These are phyloP conservation scores for Wasmannia auropunctata DNA, from an alignment of 1,140 invertebrate genomes.

Conservation along the genomic window DNA sequence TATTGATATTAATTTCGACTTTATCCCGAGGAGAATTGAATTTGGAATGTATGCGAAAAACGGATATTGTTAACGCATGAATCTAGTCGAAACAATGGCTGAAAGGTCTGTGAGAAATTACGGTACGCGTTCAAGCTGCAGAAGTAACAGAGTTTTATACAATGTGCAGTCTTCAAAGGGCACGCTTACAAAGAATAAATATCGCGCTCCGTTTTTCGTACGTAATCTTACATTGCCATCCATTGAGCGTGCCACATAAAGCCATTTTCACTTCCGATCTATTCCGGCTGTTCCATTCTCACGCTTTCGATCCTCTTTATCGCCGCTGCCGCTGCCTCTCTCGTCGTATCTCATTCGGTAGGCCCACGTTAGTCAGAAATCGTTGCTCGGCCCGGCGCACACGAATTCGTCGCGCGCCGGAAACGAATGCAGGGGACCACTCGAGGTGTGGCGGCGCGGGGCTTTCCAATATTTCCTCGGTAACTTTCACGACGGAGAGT, in stretches of 20 bases:
- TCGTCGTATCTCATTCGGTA: slow-evolving; percentile 26
- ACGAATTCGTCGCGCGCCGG: slow-evolving; percentile 51
- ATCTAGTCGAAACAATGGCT: not conserved
- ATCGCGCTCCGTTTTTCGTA: not conserved
- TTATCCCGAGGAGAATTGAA: not conserved
- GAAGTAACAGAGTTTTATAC: not conserved
- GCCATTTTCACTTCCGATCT: not conserved
- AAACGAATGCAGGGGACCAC: slow-evolving; percentile 63
- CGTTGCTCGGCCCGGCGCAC: slow-evolving; percentile 12
- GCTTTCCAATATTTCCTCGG: slow-evolving; percentile 78
- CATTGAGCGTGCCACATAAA: slow-evolving; percentile 20
- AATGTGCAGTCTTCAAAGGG: not conserved
- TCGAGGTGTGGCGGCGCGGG: slow-evolving; percentile 49
- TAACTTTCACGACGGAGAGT: slow-evolving; percentile 77
- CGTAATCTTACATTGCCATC: not conserved
- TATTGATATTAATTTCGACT: not conserved
- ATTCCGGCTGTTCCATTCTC: slow-evolving; percentile 60
- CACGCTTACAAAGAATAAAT: not conserved
- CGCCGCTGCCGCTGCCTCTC: not conserved
- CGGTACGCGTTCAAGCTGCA: not conserved
- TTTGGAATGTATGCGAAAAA: not conserved
- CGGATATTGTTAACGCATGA: not conserved
- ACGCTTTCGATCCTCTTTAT: slow-evolving; percentile 58
- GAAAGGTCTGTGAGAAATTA: not conserved
- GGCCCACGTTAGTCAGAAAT: slow-evolving; percentile 49